These are phyloP conservation scores for Acanthurus tractus DNA, from an alignment of 2,797 vertebrate species.

Conservation along the genomic window DNA sequence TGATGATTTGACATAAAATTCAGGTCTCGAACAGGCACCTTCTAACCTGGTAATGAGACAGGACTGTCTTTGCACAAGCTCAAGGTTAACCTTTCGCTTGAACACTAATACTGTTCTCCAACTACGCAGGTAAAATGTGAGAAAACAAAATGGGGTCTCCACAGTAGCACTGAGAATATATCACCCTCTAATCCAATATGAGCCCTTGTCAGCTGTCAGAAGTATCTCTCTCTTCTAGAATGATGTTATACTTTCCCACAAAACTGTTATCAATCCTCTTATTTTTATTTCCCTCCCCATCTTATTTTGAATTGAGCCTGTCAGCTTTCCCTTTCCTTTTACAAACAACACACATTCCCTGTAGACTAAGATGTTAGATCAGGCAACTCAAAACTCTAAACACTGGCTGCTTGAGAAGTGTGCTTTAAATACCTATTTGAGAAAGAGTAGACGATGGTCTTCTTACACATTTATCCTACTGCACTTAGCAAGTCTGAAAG, in stretches of 20 bases:
- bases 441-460: constrained; percentile 59
- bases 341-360: constrained; percentile 72
- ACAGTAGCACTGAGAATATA: constrained; percentile 41
- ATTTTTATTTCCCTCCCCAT: constrained; percentile 56
- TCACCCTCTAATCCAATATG: constrained; percentile 54
- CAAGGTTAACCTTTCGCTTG: constrained; percentile 24
- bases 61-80: not conserved
- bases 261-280: constrained; percentile 62
- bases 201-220: constrained; percentile 54
- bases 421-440: constrained; percentile 76
- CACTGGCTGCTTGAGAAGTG: constrained; percentile 52
- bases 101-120: constrained; percentile 22
- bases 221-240: constrained; percentile 40
- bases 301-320: constrained; percentile 76
- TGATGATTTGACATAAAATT: constrained; percentile 2
- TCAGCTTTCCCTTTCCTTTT: constrained; percentile 64
- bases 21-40: not conserved
- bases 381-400: constrained; percentile 54
- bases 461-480: constrained; percentile 77
- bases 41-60: not conserved
- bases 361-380: constrained; percentile 70
- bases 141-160: constrained; percentile 28
- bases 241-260: constrained; percentile 59
- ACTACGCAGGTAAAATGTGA: constrained; percentile 34
- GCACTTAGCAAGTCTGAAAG: constrained; percentile 83